Evolutionary conservation across 2,113 vertebrate species (phyloP), one percentile per base, ranked within the genome.

Genomic region (Cynocephalus volans): DNA sequence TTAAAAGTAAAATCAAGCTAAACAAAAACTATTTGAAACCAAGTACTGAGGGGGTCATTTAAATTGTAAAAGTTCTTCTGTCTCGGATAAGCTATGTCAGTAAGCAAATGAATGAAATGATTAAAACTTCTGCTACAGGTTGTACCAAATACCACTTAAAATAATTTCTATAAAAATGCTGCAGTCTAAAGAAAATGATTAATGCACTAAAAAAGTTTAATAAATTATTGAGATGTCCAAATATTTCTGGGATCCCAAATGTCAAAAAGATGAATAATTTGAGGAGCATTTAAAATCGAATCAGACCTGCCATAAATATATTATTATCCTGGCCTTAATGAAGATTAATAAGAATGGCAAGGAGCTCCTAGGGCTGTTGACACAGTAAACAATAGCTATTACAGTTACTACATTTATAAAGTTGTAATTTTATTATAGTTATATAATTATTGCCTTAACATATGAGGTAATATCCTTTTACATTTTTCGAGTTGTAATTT

Each of bases 191-290:
- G n/a, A 2, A 69, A 82, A 87, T 80, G 8, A 56, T 48, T 33
- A 95, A 62, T n/a, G 70, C 5, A 60, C n/a, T 64, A 3, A n/a
- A 84, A 67, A 80, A 92, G 10, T 33, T 81, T 90, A 90, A 81
- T 62, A 95, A 83, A 67, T 48, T 58, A 4, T 41, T 26, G 28
- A 75, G 48, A 70, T 1, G 0, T 21, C 3, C 45, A 88, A 95
- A 75, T 5, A 67, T 85, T 92, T 84, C 48, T 58, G 64, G 14
- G 23, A 80, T 81, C n/a, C 67, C 81, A 91, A 95, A 83, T 19
- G 88, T 83, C 64, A 67, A 82, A 79, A 96, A 79, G 33, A 67
- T 82, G 36, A 93, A 54, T 79, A 95, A 93, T 54, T 26, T 90
- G 58, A 91, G 48, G 11, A 88, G 8, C 8, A 93, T 73, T 88